phyloP scores from a whole-genome alignment of 2,113 vertebrate species.

The Microcebus ravelobensis region DNA sequence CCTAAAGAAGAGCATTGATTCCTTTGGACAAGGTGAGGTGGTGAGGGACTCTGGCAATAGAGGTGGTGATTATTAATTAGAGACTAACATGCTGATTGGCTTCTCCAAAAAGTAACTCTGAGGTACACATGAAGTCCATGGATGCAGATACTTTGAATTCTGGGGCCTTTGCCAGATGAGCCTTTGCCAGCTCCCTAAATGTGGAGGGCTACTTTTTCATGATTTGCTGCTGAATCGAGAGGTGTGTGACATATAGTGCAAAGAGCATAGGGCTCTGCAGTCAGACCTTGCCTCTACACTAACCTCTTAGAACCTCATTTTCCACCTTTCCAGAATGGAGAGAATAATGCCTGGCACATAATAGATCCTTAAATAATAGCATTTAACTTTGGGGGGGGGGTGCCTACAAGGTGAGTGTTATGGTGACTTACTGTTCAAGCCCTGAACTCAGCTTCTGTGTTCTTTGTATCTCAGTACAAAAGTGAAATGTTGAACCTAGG shows the following conservation, averaged over 20 bases:
- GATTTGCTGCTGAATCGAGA: not conserved
- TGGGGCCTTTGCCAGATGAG: not conserved
- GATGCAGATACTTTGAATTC: not conserved
- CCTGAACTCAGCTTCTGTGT: not conserved
- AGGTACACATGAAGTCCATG: not conserved
- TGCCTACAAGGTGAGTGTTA: not conserved
- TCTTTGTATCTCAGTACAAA: not conserved
- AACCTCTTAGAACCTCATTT: not conserved
- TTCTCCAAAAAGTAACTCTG: not conserved
- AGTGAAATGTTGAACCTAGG: not conserved
- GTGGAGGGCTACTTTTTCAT: not conserved
- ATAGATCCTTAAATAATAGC: not conserved
- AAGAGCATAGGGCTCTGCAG: not conserved
- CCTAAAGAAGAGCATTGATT: constrained; percentile 89
- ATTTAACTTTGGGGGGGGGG: not conserved
- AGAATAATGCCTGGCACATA: not conserved
- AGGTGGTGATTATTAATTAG: not conserved
- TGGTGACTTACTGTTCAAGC: not conserved
- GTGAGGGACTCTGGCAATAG: not conserved
- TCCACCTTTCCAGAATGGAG: not conserved
- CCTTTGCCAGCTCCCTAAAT: constrained; percentile 7
- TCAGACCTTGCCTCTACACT: not conserved
- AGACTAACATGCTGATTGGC: not conserved
- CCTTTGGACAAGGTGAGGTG: constrained; percentile 93
- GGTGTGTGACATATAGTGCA: not conserved